Percentiles rank a stretch among this genome's conserved stretches.
These are phyloP conservation scores for Xestoiulus laeticollis DNA, from an alignment of 2,888 invertebrate genomes.

Conservation along the genomic window DNA sequence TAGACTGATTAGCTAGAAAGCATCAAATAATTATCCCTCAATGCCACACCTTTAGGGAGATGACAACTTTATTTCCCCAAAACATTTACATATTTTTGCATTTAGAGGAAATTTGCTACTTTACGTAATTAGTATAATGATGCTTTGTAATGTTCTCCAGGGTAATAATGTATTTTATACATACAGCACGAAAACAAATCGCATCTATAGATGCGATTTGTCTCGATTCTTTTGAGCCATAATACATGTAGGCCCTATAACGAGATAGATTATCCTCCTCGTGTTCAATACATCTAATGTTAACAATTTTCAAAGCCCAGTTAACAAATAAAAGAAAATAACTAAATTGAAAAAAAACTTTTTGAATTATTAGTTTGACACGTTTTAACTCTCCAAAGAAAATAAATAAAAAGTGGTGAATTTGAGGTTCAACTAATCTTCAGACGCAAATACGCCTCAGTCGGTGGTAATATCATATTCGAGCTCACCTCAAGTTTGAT, in stretches of 20 bases:
- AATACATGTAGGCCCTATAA: too few relatives aligned
- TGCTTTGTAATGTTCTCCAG: not conserved
- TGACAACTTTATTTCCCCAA: not conserved
- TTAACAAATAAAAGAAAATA: too few relatives aligned
- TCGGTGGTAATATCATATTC: not conserved
- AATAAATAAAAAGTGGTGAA: not conserved
- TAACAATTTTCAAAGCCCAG: too few relatives aligned
- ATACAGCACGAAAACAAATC: too few relatives aligned
- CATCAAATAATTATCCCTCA: not conserved
- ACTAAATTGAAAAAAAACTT: not conserved
- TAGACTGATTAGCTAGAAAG: not conserved
- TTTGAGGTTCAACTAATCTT: not conserved
- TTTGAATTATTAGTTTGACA: not conserved
- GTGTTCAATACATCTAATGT: too few relatives aligned
- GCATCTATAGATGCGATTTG: too few relatives aligned
- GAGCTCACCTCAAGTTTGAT: not conserved
- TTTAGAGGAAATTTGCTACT: not conserved
- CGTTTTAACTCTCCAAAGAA: not conserved
- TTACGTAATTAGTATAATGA: conserved; percentile 4
- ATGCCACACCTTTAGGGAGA: not conserved
- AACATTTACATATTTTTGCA: not conserved
- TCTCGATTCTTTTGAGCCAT: too few relatives aligned
- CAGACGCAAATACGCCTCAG: not conserved
- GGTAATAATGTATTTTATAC: too few relatives aligned
- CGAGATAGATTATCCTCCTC: too few relatives aligned